Conservation (phyloP, 2,888 invertebrate species). For the Cheilosia urbana region DNA sequence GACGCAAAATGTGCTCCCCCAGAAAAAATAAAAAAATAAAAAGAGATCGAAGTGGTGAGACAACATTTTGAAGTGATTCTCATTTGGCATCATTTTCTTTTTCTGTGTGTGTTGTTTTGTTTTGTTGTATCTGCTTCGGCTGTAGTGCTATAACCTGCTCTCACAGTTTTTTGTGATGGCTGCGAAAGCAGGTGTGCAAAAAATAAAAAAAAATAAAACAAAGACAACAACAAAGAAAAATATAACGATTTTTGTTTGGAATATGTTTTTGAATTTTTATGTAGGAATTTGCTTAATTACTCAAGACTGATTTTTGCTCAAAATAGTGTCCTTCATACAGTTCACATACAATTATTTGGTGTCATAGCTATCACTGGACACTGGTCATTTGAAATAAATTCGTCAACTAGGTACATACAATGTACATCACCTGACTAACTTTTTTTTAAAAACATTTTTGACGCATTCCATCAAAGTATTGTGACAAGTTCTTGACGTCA, state of each 20-base stretch:
- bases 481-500: slow-evolving; percentile 5
- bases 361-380: too few relatives aligned
- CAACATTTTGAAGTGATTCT: slow-evolving; percentile 42
- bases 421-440: background rate
- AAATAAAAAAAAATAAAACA: background rate
- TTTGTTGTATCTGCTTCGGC: background rate
- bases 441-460: too few relatives aligned
- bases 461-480: background rate
- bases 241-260: slow-evolving; percentile 12
- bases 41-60: slow-evolving; percentile 17
- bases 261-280: slow-evolving; percentile 5
- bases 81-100: slow-evolving; percentile 34
- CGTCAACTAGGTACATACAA: too few relatives aligned
- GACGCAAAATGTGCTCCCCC: slow-evolving; percentile 51
- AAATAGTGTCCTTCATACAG: too few relatives aligned
- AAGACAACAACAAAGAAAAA: slow-evolving; percentile 9
- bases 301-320: too few relatives aligned
- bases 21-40: background rate
- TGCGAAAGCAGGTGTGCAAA: slow-evolving; percentile 28
- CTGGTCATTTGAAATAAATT: too few relatives aligned
- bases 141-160: slow-evolving; percentile 19
- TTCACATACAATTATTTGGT: too few relatives aligned
- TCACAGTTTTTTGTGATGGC: background rate
- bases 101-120: slow-evolving; percentile 1
- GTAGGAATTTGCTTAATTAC: background rate